Percentiles rank a stretch among this genome's conserved stretches.
phyloP scores from a whole-genome alignment of 2,888 invertebrate genomes.

The Mylabris sibirica region DNA sequence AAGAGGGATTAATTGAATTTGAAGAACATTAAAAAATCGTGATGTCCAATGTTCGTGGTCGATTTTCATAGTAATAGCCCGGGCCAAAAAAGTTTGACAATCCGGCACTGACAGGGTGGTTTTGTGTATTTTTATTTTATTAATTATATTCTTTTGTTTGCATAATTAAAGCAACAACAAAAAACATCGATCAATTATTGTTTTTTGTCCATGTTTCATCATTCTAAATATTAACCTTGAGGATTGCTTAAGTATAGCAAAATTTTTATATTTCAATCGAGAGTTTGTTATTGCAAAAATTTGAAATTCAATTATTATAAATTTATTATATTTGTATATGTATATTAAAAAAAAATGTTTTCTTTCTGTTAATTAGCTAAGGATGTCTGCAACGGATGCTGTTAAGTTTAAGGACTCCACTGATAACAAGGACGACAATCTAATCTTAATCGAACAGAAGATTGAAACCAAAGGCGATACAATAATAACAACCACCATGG shows the following conservation, averaged over 20 bases:
- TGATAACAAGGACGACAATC: conserved; percentile 13
- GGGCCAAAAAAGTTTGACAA: too few species aligned
- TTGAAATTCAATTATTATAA: neutral
- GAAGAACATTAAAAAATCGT: too few species aligned
- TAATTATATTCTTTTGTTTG: neutral
- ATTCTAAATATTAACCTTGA: neutral
- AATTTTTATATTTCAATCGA: neutral
- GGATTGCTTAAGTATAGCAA: neutral
- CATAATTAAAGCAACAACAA: neutral
- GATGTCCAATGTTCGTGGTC: too few species aligned
- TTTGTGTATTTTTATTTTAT: too few species aligned
- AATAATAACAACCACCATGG: conserved; percentile 37
- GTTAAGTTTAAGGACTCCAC: conserved; percentile 14
- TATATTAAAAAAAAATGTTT: too few species aligned
- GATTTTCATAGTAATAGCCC: too few species aligned
- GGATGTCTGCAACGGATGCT: conserved; percentile 24
- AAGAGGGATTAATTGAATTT: too few species aligned
- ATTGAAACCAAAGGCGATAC: conserved; percentile 25
- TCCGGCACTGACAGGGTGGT: too few species aligned
- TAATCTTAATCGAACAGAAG: neutral
- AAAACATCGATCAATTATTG: neutral
- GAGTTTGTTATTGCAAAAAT: neutral
- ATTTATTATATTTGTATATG: too few species aligned
- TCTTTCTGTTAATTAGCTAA: conserved; percentile 22
- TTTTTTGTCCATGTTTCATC: neutral